These are phyloP conservation scores for Actinemys pallida DNA, from an alignment of 2,113 vertebrate genomes.

Conservation along the genomic window DNA sequence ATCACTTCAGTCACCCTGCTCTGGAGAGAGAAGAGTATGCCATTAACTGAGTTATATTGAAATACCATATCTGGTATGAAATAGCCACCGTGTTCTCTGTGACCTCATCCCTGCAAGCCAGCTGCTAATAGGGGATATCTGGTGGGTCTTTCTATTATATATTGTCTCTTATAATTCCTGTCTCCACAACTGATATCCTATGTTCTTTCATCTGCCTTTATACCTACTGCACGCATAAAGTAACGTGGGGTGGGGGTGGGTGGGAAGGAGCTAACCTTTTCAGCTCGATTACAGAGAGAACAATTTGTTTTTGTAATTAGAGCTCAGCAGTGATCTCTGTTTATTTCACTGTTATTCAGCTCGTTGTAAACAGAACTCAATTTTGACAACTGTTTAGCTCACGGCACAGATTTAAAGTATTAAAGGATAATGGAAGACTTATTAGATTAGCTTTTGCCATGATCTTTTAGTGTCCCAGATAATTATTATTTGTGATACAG, in stretches of 20 bases:
- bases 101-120: slow-evolving; percentile 45
- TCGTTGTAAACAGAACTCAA: slow-evolving; percentile 73
- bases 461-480: slow-evolving; percentile 80
- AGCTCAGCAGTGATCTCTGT: slow-evolving; percentile 69
- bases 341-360: slow-evolving; percentile 61
- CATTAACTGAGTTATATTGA: slow-evolving; percentile 58
- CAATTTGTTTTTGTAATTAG: slow-evolving; percentile 74
- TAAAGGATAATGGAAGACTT: slow-evolving; percentile 81
- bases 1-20: slow-evolving; percentile 11
- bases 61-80: slow-evolving; percentile 36
- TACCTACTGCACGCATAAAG: slow-evolving; percentile 1
- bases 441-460: slow-evolving; percentile 82
- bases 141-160: slow-evolving; percentile 21
- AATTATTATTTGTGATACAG: slow-evolving; percentile 77
- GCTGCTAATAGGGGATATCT: slow-evolving; percentile 40
- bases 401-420: slow-evolving; percentile 79
- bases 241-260: neutral
- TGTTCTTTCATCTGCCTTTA: slow-evolving; percentile 22
- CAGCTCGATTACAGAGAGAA: slow-evolving; percentile 56
- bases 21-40: neutral
- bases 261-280: slow-evolving; percentile 56
- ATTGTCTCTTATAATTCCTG: neutral
- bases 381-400: slow-evolving; percentile 81
- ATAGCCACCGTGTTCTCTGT: neutral
- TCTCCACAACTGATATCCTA: slow-evolving; percentile 16